A percentile compares a stretch with the other conserved stretches of the same genome.
Evolutionary conservation across 2,797 vertebrate species (phyloP).

Genomic region (Botia almorhae): DNA sequence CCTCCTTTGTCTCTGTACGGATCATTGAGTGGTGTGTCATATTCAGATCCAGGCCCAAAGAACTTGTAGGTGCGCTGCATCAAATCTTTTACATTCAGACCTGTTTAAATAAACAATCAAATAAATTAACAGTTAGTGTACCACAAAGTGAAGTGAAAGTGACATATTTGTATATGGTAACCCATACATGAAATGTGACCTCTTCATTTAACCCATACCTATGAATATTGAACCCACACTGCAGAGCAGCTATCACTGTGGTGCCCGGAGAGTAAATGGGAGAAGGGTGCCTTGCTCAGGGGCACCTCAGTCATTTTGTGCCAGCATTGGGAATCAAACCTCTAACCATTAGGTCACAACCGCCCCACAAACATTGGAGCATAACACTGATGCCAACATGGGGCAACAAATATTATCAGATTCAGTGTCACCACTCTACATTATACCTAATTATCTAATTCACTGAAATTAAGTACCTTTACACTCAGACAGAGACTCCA

Average conservation of each 20-base stretch:
- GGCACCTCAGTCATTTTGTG: too few species aligned
- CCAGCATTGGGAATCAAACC: too few species aligned
- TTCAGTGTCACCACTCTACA: background rate
- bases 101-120: conserved; percentile 59
- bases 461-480: conserved; percentile 66
- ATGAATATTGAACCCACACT: too few species aligned
- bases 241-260: too few species aligned
- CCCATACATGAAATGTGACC: too few species aligned
- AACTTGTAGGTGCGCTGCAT: conserved; percentile 72
- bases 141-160: too few species aligned
- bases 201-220: too few species aligned
- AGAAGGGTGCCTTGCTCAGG: too few species aligned
- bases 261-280: too few species aligned
- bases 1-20: conserved; percentile 76
- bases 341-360: too few species aligned
- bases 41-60: conserved; percentile 80
- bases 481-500: conserved; percentile 77
- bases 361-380: too few species aligned
- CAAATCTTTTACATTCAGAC: conserved; percentile 75
- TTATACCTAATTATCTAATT: background rate
- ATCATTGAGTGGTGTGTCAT: conserved; percentile 78
- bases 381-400: background rate
- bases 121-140: background rate
- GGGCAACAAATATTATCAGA: background rate
- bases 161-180: too few species aligned